Evolutionary conservation across 2,113 vertebrate genomes (phyloP).

Genomic region (Colius striatus): DNA sequence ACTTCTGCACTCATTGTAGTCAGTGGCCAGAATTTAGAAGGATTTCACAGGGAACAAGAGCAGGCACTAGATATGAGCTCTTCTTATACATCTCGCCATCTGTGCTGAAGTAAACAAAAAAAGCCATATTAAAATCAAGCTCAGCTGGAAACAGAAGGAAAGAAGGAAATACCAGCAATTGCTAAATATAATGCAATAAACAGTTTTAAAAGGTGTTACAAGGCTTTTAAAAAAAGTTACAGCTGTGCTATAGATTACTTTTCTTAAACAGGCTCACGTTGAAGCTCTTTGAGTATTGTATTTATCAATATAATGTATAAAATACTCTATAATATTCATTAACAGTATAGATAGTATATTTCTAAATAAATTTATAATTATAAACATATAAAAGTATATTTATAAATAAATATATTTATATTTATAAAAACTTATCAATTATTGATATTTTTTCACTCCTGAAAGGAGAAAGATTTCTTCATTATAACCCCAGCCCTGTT

Average conservation of each 20-base stretch:
- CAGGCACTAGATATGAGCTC: not conserved
- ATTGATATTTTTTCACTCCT: not conserved
- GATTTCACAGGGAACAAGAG: constrained; percentile 15
- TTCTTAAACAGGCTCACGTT: not conserved
- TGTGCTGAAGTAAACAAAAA: constrained; percentile 52
- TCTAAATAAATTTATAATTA: no score
- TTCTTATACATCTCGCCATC: constrained; percentile 3
- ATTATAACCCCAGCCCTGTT: not conserved
- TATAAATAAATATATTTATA: no score
- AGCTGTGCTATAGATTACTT: not conserved
- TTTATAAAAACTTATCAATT: not conserved
- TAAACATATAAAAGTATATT: no score
- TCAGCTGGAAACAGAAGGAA: constrained; percentile 46
- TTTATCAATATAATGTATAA: not conserved
- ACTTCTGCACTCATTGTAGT: not conserved
- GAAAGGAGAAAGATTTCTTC: constrained; percentile 1
- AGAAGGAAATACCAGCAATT: constrained; percentile 25
- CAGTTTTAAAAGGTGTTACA: constrained; percentile 16
- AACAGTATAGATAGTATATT: not conserved
- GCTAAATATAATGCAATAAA: constrained; percentile 22
- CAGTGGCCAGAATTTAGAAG: constrained; percentile 34
- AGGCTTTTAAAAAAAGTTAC: not conserved
- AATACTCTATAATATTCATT: not conserved
- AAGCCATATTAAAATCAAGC: constrained; percentile 11
- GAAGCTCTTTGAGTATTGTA: not conserved